Evolutionary conservation across 1,140 invertebrate species (phyloP).

Genomic region (Pseudobourletiella spinata): DNA sequence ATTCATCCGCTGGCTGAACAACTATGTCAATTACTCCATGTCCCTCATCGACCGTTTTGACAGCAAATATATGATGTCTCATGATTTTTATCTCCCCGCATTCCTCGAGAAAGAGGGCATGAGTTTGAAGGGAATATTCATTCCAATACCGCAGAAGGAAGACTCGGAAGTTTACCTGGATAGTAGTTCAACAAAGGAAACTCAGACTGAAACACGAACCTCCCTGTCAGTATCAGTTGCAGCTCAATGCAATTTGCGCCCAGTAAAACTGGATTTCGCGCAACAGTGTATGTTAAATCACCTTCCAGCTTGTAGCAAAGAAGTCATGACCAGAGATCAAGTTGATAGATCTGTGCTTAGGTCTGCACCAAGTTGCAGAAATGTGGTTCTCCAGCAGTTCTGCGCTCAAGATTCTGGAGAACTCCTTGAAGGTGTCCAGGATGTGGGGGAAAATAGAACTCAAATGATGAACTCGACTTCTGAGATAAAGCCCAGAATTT

Average conservation of each 20-base stretch:
- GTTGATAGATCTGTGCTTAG: too few species aligned
- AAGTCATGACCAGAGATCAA: not conserved
- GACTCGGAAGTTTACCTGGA: not conserved
- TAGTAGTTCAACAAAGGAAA: not conserved
- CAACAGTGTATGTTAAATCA: too few species aligned
- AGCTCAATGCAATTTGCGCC: not conserved
- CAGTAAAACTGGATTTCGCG: too few species aligned
- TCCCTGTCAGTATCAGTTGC: not conserved
- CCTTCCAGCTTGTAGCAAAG: not conserved
- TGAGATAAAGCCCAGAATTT: too few species aligned
- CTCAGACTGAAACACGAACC: not conserved
- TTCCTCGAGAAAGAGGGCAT: not conserved
- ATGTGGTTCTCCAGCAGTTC: too few species aligned
- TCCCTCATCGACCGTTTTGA: not conserved
- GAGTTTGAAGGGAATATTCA: not conserved
- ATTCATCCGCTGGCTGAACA: constrained; percentile 9
- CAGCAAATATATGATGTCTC: not conserved
- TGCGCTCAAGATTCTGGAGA: too few species aligned
- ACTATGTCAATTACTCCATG: not conserved
- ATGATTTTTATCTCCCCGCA: not conserved
- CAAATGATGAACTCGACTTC: too few species aligned
- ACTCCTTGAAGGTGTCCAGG: too few species aligned
- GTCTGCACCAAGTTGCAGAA: too few species aligned
- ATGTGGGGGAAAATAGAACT: too few species aligned
- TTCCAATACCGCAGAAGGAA: not conserved